Conservation (phyloP, 2,113 vertebrate genomes). For the Procavia capensis region DNA sequence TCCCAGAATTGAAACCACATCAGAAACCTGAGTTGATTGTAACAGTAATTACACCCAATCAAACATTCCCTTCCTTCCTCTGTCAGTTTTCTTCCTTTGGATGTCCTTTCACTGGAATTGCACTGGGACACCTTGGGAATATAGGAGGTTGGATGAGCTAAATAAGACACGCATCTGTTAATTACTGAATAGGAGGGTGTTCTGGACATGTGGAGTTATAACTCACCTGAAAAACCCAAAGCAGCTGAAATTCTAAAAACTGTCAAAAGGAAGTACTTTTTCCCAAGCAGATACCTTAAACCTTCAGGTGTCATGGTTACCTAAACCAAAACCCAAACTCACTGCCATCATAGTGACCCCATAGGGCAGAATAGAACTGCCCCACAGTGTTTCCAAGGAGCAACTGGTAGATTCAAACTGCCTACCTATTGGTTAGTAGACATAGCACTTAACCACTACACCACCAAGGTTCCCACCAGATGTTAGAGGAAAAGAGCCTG, state of each 20-base stretch:
- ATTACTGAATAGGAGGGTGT: background rate
- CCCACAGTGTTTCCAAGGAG: too few relatives aligned
- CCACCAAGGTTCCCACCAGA: too few relatives aligned
- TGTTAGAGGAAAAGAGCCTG: background rate
- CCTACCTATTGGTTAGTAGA: too few relatives aligned
- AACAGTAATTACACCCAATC: constrained; percentile 38
- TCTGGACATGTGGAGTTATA: constrained; percentile 30
- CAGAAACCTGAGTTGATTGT: constrained; percentile 20
- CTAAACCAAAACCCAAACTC: too few relatives aligned
- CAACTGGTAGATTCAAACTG: too few relatives aligned
- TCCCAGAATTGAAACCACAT: constrained; percentile 62
- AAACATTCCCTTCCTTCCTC: background rate
- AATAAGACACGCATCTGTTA: background rate
- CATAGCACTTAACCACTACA: too few relatives aligned
- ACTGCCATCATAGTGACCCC: too few relatives aligned
- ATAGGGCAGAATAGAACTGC: too few relatives aligned
- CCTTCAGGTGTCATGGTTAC: background rate
- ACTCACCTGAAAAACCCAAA: constrained; percentile 18
- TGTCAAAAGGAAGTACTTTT: background rate
- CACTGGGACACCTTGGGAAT: background rate
- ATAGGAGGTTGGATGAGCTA: background rate
- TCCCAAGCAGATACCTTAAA: background rate
- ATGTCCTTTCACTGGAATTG: background rate
- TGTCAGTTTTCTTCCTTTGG: background rate
- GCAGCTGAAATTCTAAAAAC: background rate